Evolutionary conservation across 2,797 vertebrate species (phyloP).

Genomic region (Lagodon rhomboides): DNA sequence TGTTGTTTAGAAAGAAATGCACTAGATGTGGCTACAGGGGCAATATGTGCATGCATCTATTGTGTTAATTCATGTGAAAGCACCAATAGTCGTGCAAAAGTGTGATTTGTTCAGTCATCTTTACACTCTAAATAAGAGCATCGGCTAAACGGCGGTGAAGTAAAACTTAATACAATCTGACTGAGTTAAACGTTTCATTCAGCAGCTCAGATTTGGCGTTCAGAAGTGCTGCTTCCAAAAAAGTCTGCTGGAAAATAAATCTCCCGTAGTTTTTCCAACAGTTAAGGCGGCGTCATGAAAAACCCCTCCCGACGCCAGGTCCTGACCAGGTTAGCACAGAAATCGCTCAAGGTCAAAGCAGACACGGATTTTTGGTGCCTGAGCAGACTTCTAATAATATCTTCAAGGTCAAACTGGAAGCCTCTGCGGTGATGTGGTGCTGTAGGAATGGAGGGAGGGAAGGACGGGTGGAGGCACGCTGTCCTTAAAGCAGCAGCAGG

Average conservation of each 20-base stretch:
- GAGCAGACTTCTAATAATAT: conserved; percentile 72
- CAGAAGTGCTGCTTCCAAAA: background rate
- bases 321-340: conserved; percentile 22
- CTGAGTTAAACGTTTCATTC: background rate
- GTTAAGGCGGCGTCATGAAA: background rate
- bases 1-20: background rate
- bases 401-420: conserved; percentile 66
- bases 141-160: background rate
- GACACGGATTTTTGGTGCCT: conserved; percentile 28
- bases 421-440: conserved; percentile 65
- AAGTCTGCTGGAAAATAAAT: too few relatives aligned
- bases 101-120: background rate
- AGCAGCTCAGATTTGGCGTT: background rate
- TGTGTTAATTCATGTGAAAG: too few relatives aligned
- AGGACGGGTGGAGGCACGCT: conserved; percentile 48
- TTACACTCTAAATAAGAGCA: background rate
- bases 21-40: background rate
- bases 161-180: conserved; percentile 3
- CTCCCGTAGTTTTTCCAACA: background rate
- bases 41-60: too few relatives aligned
- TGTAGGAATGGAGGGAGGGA: conserved; percentile 59
- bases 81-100: too few relatives aligned
- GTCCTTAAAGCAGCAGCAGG: conserved; percentile 56
- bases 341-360: conserved; percentile 61
- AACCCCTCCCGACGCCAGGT: background rate